Percentiles rank a stretch among this genome's conserved stretches.
phyloP scores from a whole-genome alignment of 2,888 invertebrate species.

The Perizoma affinitatum region DNA sequence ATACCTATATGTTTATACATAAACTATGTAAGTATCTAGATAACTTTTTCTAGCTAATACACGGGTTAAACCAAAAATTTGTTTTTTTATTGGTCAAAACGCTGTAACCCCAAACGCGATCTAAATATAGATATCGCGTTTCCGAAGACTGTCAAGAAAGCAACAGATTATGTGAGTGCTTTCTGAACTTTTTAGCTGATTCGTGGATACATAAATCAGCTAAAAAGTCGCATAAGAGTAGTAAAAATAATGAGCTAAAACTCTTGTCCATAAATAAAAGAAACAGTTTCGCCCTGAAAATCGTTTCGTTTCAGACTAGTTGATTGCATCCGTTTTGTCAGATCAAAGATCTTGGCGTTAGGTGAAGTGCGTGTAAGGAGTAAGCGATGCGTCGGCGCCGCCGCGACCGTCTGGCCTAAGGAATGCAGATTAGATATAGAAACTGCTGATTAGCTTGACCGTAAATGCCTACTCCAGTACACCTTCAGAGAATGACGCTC shows the following conservation, averaged over 20 bases:
- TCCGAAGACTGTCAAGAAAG: too few relatives aligned
- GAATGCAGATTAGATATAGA: conserved; percentile 36
- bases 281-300: conserved; percentile 17
- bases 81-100: not conserved
- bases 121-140: too few relatives aligned
- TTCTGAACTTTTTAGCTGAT: too few relatives aligned
- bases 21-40: conserved; percentile 9
- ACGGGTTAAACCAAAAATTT: conserved; percentile 19
- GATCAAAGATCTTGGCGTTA: conserved; percentile 39
- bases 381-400: conserved; percentile 54
- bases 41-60: conserved; percentile 30
- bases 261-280: not conserved
- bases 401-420: conserved; percentile 31
- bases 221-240: conserved; percentile 6
- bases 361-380: conserved; percentile 57
- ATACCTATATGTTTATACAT: conserved; percentile 13
- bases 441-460: conserved; percentile 15
- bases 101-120: too few relatives aligned
- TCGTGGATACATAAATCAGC: conserved; percentile 22
- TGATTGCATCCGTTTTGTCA: conserved; percentile 31
- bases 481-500: conserved; percentile 10
- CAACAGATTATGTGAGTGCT: too few relatives aligned
- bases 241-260: conserved; percentile 1
- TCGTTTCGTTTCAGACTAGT: conserved; percentile 25
- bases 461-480: conserved; percentile 18